Conservation (phyloP, 2,888 invertebrate genomes). For the Agrilus cyanescens region DNA sequence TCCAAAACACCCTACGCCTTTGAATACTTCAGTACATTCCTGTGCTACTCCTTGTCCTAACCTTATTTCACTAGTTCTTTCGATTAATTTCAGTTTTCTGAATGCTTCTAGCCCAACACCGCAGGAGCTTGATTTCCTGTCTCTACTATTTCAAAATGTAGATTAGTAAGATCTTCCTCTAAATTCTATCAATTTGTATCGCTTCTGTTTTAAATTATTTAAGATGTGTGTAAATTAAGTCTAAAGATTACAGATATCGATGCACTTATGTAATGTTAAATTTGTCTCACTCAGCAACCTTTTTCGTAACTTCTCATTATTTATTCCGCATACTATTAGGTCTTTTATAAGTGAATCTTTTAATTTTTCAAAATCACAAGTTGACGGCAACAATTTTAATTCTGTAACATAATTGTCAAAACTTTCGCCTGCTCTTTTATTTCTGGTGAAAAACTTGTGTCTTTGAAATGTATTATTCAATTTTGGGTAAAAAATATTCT, state of each 20-base stretch:
- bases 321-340: neutral
- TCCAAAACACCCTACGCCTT: no score
- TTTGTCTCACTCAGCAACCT: neutral
- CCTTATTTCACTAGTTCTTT: no score
- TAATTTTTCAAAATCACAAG: conserved; percentile 2
- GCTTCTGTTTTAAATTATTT: neutral
- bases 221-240: neutral
- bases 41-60: no score
- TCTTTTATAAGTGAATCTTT: neutral
- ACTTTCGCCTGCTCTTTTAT: neutral
- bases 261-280: neutral
- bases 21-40: no score
- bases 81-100: no score
- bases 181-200: no score
- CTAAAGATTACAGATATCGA: neutral
- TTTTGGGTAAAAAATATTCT: neutral
- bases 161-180: no score
- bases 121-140: no score
- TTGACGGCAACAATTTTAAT: neutral
- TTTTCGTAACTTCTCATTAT: neutral
- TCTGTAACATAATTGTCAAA: neutral
- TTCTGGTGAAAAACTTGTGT: neutral
- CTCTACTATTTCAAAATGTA: no score
- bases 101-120: no score
- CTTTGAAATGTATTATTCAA: neutral